Conservation (phyloP, 92 coral and sea anemone species). For the Epizoanthus rinbou region DNA sequence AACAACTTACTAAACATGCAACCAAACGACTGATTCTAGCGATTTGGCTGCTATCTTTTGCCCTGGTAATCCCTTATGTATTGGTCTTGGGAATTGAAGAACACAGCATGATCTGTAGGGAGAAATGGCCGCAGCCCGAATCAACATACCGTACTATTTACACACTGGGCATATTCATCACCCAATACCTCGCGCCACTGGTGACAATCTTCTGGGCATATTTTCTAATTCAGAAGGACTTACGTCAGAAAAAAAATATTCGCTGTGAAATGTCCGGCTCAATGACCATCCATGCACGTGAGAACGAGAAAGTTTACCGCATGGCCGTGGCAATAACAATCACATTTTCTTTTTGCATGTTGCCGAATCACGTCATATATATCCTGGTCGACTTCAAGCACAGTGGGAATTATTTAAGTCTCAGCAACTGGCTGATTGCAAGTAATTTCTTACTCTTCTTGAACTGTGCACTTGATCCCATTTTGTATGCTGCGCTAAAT, state of each 20-base stretch:
- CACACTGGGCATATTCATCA: constrained; percentile 55
- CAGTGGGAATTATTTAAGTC: constrained; percentile 23
- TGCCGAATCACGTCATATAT: constrained; percentile 74
- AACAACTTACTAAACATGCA: constrained; percentile 55
- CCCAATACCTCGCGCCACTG: constrained; percentile 57
- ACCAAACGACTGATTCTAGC: constrained; percentile 46
- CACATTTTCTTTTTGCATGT: constrained; percentile 61
- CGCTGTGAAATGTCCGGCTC: background rate
- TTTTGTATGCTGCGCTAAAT: constrained; percentile 63
- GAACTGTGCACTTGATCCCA: constrained; percentile 74
- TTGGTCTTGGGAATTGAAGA: constrained; percentile 54
- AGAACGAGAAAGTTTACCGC: constrained; percentile 64
- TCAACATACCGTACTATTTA: constrained; percentile 45
- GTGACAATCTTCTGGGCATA: constrained; percentile 59
- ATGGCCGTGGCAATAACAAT: constrained; percentile 67
- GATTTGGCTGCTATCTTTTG: constrained; percentile 62
- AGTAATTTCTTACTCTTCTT: constrained; percentile 65
- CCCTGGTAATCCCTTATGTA: constrained; percentile 61
- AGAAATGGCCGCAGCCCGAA: constrained; percentile 68
- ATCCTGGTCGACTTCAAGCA: constrained; percentile 54
- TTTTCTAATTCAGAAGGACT: constrained; percentile 58
- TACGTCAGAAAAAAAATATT: constrained; percentile 43
- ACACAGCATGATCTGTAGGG: constrained; percentile 49
- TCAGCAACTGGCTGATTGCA: constrained; percentile 61
- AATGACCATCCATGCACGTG: constrained; percentile 40